A percentile compares a stretch with the other conserved stretches of the same genome.
These are phyloP conservation scores for Karalla daura DNA, from an alignment of 2,797 vertebrate genomes.

Conservation along the genomic window DNA sequence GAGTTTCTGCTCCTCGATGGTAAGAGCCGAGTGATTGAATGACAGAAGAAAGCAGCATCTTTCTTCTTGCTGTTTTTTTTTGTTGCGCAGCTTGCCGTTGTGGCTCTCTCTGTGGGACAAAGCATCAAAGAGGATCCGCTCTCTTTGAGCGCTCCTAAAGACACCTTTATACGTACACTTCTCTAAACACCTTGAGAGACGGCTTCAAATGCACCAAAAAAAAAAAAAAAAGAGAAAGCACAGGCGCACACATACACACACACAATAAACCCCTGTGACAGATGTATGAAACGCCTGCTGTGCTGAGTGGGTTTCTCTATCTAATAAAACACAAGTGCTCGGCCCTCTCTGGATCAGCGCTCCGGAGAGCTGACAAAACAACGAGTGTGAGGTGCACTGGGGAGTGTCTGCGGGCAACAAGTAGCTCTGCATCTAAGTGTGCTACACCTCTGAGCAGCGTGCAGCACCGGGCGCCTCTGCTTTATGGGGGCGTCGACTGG, in stretches of 20 bases:
- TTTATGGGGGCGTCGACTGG: slow-evolving; percentile 30
- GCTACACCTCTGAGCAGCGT: slow-evolving; percentile 20
- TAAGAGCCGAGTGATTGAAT: slow-evolving; percentile 56
- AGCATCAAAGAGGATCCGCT: slow-evolving; percentile 73
- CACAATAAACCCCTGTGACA: slow-evolving; percentile 57
- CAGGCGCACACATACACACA: slow-evolving; percentile 20
- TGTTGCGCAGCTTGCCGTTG: slow-evolving; percentile 58
- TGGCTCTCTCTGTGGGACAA: slow-evolving; percentile 71
- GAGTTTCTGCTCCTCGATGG: slow-evolving; percentile 44
- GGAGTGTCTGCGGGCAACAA: slow-evolving; percentile 65
- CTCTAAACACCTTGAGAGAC: slow-evolving; percentile 67
- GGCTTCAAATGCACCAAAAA: slow-evolving; percentile 55
- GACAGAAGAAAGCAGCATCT: slow-evolving; percentile 70
- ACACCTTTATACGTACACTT: slow-evolving; percentile 69
- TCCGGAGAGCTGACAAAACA: slow-evolving; percentile 62
- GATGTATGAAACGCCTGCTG: slow-evolving; percentile 63
- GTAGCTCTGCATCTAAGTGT: slow-evolving; percentile 45
- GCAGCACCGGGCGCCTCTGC: slow-evolving; percentile 33
- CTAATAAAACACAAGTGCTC: slow-evolving; percentile 71
- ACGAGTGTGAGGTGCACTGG: slow-evolving; percentile 36
- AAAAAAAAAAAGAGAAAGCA: too few species aligned
- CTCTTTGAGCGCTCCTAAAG: slow-evolving; percentile 74
- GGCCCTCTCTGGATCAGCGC: slow-evolving; percentile 60
- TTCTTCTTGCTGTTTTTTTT: slow-evolving; percentile 56
- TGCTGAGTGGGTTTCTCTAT: slow-evolving; percentile 64